These are phyloP conservation scores for Tenualosa thibaudeaui DNA, from an alignment of 2,797 vertebrate genomes.

Conservation along the genomic window DNA sequence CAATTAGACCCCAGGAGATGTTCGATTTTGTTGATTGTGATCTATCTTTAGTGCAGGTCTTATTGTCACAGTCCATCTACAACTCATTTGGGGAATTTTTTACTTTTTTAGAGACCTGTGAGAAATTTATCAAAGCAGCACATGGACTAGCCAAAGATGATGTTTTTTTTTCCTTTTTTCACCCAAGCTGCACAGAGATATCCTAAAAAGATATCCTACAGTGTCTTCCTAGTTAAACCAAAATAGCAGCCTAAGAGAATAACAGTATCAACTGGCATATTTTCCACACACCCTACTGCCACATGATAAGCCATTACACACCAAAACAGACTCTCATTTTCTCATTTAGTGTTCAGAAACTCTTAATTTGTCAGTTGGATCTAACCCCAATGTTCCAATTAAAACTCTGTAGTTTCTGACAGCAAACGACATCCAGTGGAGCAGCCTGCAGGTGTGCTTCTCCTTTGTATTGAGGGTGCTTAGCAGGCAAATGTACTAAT, in stretches of 20 bases:
- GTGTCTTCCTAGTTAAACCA: not conserved
- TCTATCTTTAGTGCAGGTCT: not conserved
- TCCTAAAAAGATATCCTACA: not conserved
- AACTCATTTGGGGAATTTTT: not conserved
- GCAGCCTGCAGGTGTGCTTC: not conserved
- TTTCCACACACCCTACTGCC: not conserved
- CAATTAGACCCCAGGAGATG: not conserved
- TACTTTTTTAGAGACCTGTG: not conserved
- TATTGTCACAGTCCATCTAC: not conserved
- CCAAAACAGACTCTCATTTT: not conserved
- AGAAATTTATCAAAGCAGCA: conserved; percentile 2
- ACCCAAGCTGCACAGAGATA: not conserved
- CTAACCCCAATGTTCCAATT: not conserved
- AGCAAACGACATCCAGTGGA: not conserved
- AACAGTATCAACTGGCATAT: not conserved
- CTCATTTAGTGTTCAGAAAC: not conserved
- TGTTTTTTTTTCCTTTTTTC: not conserved
- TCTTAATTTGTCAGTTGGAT: not conserved
- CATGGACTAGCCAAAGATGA: not conserved
- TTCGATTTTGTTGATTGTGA: not conserved
- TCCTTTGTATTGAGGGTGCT: not conserved
- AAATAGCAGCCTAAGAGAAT: not conserved
- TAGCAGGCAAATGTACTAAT: not conserved
- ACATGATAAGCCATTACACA: not conserved
- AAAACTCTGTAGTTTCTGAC: not conserved